Conservation (phyloP, 2,113 vertebrate species). For the Phainopepla nitens region DNA sequence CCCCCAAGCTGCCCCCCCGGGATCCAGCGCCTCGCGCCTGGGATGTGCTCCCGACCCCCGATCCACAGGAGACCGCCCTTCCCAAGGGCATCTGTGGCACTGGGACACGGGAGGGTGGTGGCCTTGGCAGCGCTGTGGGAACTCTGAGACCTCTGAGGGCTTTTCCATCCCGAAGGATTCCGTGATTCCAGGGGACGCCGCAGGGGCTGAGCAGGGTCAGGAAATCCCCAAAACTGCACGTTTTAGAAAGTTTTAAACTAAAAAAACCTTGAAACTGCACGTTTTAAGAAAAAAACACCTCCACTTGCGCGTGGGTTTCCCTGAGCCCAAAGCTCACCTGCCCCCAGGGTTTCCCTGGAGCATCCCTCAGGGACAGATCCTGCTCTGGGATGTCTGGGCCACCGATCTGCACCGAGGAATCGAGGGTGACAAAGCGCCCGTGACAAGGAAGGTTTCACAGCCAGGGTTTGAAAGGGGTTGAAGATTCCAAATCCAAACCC, state of each 20-base stretch:
- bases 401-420: fast-evolving
- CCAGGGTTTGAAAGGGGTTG: fast-evolving
- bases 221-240: not conserved
- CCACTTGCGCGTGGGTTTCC: not conserved
- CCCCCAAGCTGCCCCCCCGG: not conserved
- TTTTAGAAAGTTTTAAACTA: too few relatives aligned
- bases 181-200: fast-evolving
- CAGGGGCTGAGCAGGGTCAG: not conserved
- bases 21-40: fast-evolving
- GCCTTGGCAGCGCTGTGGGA: not conserved
- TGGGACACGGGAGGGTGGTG: fast-evolving
- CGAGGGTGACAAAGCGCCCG: not conserved
- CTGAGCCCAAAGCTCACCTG: fast-evolving
- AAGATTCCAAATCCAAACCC: not conserved
- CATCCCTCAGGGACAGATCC: not conserved
- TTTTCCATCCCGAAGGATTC: not conserved
- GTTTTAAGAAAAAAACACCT: too few relatives aligned
- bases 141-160: fast-evolving
- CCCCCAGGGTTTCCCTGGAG: not conserved
- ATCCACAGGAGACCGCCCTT: fast-evolving
- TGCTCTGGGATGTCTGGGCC: fast-evolving
- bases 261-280: too few relatives aligned
- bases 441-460: not conserved
- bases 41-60: not conserved
- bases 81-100: fast-evolving